Evolutionary conservation across 2,113 vertebrate species (phyloP), one percentile per base, ranked within the genome.

Genomic region (Zosterops hypoxanthus): DNA sequence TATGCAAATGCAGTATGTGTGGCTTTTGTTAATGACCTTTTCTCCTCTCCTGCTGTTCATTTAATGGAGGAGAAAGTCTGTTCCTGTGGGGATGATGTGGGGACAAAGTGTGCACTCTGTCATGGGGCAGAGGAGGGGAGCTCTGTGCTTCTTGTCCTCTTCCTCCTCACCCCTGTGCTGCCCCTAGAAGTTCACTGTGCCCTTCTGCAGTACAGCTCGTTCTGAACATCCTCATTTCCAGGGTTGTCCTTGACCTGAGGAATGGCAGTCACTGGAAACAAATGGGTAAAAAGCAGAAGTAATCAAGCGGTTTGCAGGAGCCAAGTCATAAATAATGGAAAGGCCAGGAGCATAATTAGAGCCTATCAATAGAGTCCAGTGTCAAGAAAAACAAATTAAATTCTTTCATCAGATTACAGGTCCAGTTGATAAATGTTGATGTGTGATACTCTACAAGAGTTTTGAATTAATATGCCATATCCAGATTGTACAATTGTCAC

Each of bases 371-470:
- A 73, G 59, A 83, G 52, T 63, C 68, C 63, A 73, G 50, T 90
- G 95, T 93, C 92, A 90, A 75, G 85, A 29, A 95, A 91, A 59
- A 28, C 76, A 86, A 39, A 88, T 60, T 26, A 60, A 88, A 71
- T 91, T 75, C 72, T 75, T 91, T 72, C 86, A 84, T 95, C 72
- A n/a, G 52, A 89, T 91, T 95, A 89, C 44, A 68, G 61, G 69
- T 79, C 4, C 0, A 44, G 68, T 23, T 90, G 82, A 94, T 93
- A 93, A 88, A 83, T 47, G 55, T 52, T 75, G 44, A 47, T 75
- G 29, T 75, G 34, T 64, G 65, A 82, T 84, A 84, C 25, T 77
- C 41, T 71, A 72, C 41, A 60, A 84, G 83, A 89, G 31, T 36
- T 91, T 72, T 52, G 76, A 88, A 80, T 94, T 73, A 81, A 66